Base-by-base conservation (phyloP, 1,140 invertebrate genomes). In the Phthorimaea operculella region DNA sequence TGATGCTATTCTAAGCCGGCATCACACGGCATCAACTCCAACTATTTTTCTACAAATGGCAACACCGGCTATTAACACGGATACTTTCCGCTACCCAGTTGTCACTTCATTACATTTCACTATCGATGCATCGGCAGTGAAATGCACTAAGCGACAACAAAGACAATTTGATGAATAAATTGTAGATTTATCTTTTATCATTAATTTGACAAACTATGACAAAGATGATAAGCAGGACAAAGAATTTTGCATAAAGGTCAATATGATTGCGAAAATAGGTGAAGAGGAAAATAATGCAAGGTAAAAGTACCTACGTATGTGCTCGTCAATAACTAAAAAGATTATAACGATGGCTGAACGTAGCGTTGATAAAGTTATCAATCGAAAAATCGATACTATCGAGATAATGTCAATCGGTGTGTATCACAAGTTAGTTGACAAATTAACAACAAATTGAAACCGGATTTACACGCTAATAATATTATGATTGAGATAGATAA, bases 41-140 rank as follows among this genome's bases (percentile, higher is more conserved):
- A n/a, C n/a, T n/a, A n/a, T n/a, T n/a, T n/a, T n/a, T n/a, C 2
- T 28, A 28, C 21, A 28, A 28, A 28, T 39, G 36, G 36, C 36
- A 39, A 39, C 36, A 39, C 36, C 8, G 36, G 36, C 36, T 10
- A 28, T n/a, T 39, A 39, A n/a, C n/a, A 39, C 36, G 36, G 10
- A 10, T n/a, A n/a, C 36, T 28, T 28, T 12, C n/a, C 36, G n/a
- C 36, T n/a, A 39, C 36, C 36, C 36, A 12, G 36, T 39, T 39
- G 36, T 39, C 36, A 39, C 36, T 39, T 39, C 36, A 39, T 28
- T 28, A 42, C 44, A 4, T 47, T 47, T 47, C 44, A 47, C 44
- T 47, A 47, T 47, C 44, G 16, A 14, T 47, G 44, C 12, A 47
- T 47, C 6, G 21, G 21, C 21, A 47, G 44, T 17, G 44, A 39